A percentile compares a stretch with the other conserved stretches of the same genome.
Evolutionary conservation across 2,888 invertebrate genomes (phyloP).

Genomic region (Smittia aterrima): DNA sequence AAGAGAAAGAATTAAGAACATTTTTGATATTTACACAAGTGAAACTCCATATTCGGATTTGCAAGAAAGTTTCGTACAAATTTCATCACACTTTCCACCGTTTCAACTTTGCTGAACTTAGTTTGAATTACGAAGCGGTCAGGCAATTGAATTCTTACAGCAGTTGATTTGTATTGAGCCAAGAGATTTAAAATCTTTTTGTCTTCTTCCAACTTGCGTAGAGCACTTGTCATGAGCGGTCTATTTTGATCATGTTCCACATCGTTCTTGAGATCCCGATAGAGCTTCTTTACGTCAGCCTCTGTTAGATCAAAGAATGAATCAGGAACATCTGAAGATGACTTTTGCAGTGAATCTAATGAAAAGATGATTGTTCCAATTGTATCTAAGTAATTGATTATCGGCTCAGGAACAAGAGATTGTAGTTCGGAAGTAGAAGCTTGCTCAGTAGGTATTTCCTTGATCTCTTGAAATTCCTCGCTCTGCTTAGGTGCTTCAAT

Average conservation of each 20-base stretch:
- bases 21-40: conserved; percentile 72
- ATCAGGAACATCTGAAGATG: conserved; percentile 72
- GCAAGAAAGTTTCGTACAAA: conserved; percentile 73
- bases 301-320: conserved; percentile 85
- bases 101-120: conserved; percentile 75
- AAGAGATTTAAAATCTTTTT: conserved; percentile 60
- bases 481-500: conserved; percentile 58
- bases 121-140: conserved; percentile 83
- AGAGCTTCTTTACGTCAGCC: conserved; percentile 73
- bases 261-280: conserved; percentile 69
- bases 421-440: too few relatives aligned
- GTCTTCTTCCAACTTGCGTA: conserved; percentile 61
- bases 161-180: conserved; percentile 69
- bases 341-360: conserved; percentile 60
- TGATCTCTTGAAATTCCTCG: too few relatives aligned
- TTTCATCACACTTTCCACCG: conserved; percentile 65
- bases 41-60: conserved; percentile 65
- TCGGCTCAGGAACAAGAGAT: not conserved
- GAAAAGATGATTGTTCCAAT: conserved; percentile 75
- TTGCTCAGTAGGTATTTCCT: too few relatives aligned
- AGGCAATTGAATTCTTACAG: conserved; percentile 84
- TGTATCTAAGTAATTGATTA: conserved; percentile 63
- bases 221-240: conserved; percentile 67
- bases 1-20: conserved; percentile 42
- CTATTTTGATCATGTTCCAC: conserved; percentile 66